These are phyloP conservation scores for Porites australiensis DNA, from an alignment of 64 coral and sea anemone species.

Conservation along the genomic window DNA sequence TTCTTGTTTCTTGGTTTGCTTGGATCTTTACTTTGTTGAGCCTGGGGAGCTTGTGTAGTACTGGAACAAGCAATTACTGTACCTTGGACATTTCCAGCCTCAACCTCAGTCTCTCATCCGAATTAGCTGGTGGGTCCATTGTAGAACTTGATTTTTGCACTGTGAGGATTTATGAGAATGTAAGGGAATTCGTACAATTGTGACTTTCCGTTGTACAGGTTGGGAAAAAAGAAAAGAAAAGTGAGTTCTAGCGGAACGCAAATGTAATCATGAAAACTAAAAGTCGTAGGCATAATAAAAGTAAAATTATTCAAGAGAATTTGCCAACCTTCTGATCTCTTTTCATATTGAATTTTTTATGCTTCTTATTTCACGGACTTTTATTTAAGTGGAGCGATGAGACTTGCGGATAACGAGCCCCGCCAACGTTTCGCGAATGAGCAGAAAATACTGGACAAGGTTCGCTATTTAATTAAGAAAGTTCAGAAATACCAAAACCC, in stretches of 20 bases:
- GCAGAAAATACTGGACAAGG: too few relatives aligned
- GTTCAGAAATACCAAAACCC: too few relatives aligned
- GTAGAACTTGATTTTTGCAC: conserved; percentile 4
- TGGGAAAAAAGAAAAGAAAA: neutral
- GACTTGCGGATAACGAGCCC: too few relatives aligned
- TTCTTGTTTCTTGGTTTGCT: neutral
- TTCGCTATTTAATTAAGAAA: too few relatives aligned
- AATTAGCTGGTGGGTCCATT: neutral
- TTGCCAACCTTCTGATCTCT: neutral
- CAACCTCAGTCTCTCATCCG: neutral
- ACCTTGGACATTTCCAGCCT: neutral
- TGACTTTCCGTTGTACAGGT: neutral
- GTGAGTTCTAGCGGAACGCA: neutral
- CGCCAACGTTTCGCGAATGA: too few relatives aligned
- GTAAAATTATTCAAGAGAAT: neutral
- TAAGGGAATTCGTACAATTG: neutral
- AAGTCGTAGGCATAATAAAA: neutral
- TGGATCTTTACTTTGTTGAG: neutral
- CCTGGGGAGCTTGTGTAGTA: conserved; percentile 5
- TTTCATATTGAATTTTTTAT: neutral
- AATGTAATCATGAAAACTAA: neutral
- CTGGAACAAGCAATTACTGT: neutral
- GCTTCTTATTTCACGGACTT: neutral
- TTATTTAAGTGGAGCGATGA: neutral
- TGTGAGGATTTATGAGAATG: conserved; percentile 1